These are phyloP conservation scores for Penaeus monodon DNA, from an alignment of 2,888 invertebrate species.

Conservation along the genomic window DNA sequence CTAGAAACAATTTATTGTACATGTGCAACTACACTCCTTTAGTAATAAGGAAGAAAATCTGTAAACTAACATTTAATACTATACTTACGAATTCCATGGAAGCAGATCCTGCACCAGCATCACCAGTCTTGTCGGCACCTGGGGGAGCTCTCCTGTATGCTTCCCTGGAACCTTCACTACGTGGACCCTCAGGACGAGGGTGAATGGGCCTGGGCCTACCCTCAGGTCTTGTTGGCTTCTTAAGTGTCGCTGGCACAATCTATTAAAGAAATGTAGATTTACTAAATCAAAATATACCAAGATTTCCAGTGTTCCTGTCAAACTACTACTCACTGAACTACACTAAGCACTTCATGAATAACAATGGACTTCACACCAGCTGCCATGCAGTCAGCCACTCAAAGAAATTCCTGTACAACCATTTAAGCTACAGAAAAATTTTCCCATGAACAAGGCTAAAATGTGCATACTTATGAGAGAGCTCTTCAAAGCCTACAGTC, in stretches of 20 bases:
- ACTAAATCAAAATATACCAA: not conserved
- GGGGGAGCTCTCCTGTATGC: constrained; percentile 82
- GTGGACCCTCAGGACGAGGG: constrained; percentile 78
- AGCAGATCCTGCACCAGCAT: constrained; percentile 94
- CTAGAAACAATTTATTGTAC: not conserved
- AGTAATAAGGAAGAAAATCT: too few species aligned
- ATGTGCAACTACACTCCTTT: not conserved
- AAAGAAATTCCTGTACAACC: too few species aligned
- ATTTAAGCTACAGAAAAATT: too few species aligned
- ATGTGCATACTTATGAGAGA: too few species aligned
- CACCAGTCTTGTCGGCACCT: constrained; percentile 90
- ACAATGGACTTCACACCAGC: too few species aligned
- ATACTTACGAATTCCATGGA: constrained; percentile 87
- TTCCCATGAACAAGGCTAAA: too few species aligned
- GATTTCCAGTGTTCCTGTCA: too few species aligned
- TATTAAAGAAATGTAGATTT: constrained; percentile 64
- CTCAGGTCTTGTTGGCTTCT: constrained; percentile 89
- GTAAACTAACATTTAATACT: not conserved
- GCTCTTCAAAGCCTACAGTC: too few species aligned
- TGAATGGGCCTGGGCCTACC: constrained; percentile 79
- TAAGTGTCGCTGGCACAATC: constrained; percentile 97
- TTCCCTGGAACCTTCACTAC: constrained; percentile 80
- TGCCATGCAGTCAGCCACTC: too few species aligned
- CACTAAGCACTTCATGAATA: too few species aligned
- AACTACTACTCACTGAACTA: too few species aligned